Conservation (phyloP, 2,888 invertebrate species). For the Syrista parreyssii region DNA sequence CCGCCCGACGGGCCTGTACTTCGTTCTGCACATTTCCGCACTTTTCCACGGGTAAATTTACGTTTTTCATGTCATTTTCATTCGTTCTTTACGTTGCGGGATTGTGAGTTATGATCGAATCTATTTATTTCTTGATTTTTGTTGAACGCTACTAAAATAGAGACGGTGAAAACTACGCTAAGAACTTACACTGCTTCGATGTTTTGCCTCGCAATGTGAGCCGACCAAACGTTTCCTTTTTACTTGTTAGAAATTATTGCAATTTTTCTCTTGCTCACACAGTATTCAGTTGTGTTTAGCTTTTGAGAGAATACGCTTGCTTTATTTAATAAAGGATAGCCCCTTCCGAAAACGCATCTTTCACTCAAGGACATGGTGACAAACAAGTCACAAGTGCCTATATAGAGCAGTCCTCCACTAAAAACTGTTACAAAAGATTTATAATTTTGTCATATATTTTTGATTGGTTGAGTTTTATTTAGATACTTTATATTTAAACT, state of each 20-base stretch:
- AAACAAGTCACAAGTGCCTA: slow-evolving; percentile 30
- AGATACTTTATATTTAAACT: not conserved
- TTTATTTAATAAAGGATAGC: not conserved
- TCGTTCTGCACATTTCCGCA: slow-evolving; percentile 46
- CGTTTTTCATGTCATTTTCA: slow-evolving; percentile 4
- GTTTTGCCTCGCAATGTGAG: not conserved
- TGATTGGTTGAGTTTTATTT: not conserved
- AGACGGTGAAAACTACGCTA: not conserved
- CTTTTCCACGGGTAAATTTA: slow-evolving; percentile 51
- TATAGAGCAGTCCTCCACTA: slow-evolving; percentile 13
- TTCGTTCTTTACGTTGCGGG: not conserved
- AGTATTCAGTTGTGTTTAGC: not conserved
- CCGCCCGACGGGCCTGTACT: slow-evolving; percentile 48
- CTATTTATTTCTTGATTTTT: not conserved
- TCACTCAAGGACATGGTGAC: slow-evolving; percentile 49
- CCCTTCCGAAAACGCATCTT: not conserved
- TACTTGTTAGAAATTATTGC: not conserved
- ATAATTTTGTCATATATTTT: not conserved
- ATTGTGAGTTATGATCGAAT: not conserved
- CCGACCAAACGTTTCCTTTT: not conserved
- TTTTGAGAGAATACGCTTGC: not conserved
- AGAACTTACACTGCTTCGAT: not conserved
- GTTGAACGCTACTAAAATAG: not conserved
- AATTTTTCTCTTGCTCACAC: not conserved
- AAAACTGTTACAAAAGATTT: not conserved